Base-by-base conservation (phyloP, 2,888 invertebrate genomes). In the Leptarthrus brevirostris region DNA sequence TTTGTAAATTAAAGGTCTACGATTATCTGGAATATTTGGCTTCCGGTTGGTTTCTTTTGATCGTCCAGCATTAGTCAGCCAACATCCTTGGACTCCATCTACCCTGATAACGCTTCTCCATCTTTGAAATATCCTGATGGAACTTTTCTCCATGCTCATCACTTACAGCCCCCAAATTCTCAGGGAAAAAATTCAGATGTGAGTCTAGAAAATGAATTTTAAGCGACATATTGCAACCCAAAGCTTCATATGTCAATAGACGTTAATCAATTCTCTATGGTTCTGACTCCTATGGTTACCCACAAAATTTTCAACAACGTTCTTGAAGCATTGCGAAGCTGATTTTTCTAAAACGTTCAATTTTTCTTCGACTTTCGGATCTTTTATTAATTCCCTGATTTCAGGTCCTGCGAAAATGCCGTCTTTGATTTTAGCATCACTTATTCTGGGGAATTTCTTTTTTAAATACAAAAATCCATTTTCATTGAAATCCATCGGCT, bases 141-240 rank as follows among this genome's bases (percentile, higher is more conserved):
- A 83, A 84, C 22, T 82, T 75, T 78, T 83, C 82, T 24, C 81
- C 80, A 34, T 83, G 83, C 73, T 83, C 81, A 72, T 82, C 81
- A 74, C 81, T 81, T 26, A 79, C 77, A 72, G 76, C 80, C 64
- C 81, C 81, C 49, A 80, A 77, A 78, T 83, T 84, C 77, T 81
- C 78, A 12, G 81, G 81, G 78, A 84, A 84, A 73, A 78, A 79
- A 74, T 82, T 79, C 40, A 83, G 69, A 76, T 83, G 81, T 26
- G 77, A 80, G 75, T 81, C 74, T 40, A 83, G 78, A 77, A n/a
- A n/a, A n/a, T n/a, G n/a, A n/a, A n/a, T n/a, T n/a, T n/a, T n/a
- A n/a, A n/a, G n/a, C n/a, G n/a, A n/a, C n/a, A n/a, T n/a, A n/a
- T n/a, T n/a, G n/a, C n/a, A n/a, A 34, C 75, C 74, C 53, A 76